Evolutionary conservation across 2,888 invertebrate species (phyloP).

Genomic region (Geophilus truncorum): DNA sequence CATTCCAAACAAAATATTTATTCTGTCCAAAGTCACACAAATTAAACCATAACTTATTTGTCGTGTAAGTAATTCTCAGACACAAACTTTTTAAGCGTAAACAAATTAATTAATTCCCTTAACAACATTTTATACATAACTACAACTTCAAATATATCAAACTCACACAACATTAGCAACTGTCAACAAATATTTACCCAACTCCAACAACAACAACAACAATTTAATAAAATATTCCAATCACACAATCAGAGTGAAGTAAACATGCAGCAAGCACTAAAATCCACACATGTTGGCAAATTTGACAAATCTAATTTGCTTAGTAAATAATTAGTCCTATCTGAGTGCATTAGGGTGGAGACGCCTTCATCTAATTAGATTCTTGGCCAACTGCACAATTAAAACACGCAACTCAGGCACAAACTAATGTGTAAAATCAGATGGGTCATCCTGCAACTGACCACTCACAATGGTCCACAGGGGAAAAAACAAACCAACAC

Average conservation of each 20-base stretch:
- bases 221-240: neutral
- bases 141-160: too few species aligned
- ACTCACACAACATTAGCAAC: too few species aligned
- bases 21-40: too few species aligned
- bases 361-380: neutral
- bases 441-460: neutral
- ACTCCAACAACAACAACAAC: too few species aligned
- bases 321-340: neutral
- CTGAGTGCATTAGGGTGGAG: neutral
- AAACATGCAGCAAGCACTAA: neutral
- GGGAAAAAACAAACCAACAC: neutral
- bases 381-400: neutral
- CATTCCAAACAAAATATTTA: too few species aligned
- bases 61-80: too few species aligned
- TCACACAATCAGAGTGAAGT: neutral
- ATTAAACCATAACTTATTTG: too few species aligned
- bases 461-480: neutral
- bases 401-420: neutral
- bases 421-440: neutral
- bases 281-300: neutral
- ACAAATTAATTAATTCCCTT: too few species aligned
- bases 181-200: too few species aligned
- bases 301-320: neutral
- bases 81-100: too few species aligned
- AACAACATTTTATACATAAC: too few species aligned